A percentile compares a stretch with the other conserved stretches of the same genome.
These are phyloP conservation scores for Malurus splendens DNA, from an alignment of 2,797 vertebrate genomes.

Conservation along the genomic window DNA sequence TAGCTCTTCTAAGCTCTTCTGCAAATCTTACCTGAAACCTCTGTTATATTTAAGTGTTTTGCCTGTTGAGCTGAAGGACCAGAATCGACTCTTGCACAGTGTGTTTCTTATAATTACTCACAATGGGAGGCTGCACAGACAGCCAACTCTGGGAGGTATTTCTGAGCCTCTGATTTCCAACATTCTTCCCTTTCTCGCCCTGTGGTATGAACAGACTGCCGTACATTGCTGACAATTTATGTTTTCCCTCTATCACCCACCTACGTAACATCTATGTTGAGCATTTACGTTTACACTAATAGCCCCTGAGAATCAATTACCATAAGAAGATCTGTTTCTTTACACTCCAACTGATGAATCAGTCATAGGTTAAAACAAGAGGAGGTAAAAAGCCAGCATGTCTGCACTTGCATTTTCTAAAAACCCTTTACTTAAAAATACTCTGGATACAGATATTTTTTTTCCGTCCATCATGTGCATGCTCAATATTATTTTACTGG, in stretches of 20 bases:
- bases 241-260: constrained; percentile 25
- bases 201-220: constrained; percentile 23
- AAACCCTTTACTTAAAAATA: constrained; percentile 52
- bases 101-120: constrained; percentile 41
- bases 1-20: background rate
- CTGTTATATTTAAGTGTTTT: background rate
- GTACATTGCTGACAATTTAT: constrained; percentile 41
- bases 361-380: constrained; percentile 57
- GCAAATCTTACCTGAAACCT: background rate
- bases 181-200: background rate
- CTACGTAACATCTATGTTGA: constrained; percentile 54
- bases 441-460: constrained; percentile 31
- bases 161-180: constrained; percentile 23
- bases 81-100: background rate
- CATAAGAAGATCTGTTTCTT: constrained; percentile 50
- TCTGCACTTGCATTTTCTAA: constrained; percentile 34
- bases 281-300: constrained; percentile 52
- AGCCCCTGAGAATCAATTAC: constrained; percentile 46
- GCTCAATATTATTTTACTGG: constrained; percentile 17
- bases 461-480: background rate
- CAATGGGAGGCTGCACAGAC: constrained; percentile 2
- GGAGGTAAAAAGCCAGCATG: constrained; percentile 56
- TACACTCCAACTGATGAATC: constrained; percentile 63
- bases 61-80: background rate
- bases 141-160: constrained; percentile 11